A percentile compares a stretch with the other conserved stretches of the same genome.
phyloP scores from a whole-genome alignment of 1,140 invertebrate genomes.

The Drosophila melanica region DNA sequence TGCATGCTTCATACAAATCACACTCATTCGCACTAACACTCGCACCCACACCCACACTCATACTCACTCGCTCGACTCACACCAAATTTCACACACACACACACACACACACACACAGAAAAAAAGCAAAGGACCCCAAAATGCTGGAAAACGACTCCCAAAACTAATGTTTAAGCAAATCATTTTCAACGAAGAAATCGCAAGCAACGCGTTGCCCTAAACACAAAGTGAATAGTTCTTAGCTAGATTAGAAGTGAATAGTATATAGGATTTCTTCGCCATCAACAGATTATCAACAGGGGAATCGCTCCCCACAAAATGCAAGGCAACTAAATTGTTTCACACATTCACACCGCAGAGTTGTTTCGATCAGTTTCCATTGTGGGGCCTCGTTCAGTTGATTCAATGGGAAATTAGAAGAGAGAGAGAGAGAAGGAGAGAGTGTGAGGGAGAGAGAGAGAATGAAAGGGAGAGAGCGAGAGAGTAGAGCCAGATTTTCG shows the following conservation, averaged over 20 bases:
- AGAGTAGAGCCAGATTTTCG: constrained; percentile 7
- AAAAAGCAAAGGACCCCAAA: constrained; percentile 16
- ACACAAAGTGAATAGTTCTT: not conserved
- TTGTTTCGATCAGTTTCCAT: constrained; percentile 77
- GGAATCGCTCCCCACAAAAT: not conserved
- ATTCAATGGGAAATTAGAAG: constrained; percentile 12
- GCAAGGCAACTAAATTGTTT: not conserved
- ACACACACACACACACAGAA: constrained; percentile 10
- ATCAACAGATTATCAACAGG: not conserved
- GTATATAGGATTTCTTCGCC: constrained; percentile 13
- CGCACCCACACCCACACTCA: constrained; percentile 34
- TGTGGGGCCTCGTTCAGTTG: constrained; percentile 10
- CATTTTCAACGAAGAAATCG: constrained; percentile 14
- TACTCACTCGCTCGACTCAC: constrained; percentile 23
- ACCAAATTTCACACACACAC: constrained; percentile 7
- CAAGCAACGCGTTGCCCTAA: constrained; percentile 21
- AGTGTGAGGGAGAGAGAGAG: not conserved
- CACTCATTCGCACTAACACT: not conserved
- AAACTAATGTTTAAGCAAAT: not conserved
- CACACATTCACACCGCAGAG: constrained; percentile 67
- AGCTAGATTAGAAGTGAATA: not conserved
- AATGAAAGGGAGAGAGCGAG: not conserved
- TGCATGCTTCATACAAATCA: constrained; percentile 41
- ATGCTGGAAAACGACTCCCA: constrained; percentile 6
- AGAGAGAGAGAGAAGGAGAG: not conserved